A percentile compares a stretch with the other conserved stretches of the same genome.
Evolutionary conservation across 2,888 invertebrate species (phyloP).

Genomic region (Ormyrus pomaceus): DNA sequence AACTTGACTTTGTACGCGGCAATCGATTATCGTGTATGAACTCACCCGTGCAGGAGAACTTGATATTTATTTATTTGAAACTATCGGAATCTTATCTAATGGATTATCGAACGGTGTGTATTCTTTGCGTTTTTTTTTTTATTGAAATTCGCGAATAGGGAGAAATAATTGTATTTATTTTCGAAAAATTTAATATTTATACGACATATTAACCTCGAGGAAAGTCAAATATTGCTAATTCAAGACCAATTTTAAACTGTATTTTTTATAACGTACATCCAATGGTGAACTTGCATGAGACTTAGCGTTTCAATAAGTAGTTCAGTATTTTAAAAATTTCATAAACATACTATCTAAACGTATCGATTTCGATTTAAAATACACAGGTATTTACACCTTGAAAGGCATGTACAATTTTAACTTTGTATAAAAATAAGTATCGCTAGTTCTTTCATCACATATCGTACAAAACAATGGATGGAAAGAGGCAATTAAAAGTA

Average conservation of each 20-base stretch:
- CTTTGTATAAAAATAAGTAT: conserved; percentile 22
- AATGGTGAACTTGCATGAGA: background rate
- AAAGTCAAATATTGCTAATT: conserved; percentile 15
- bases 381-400: too few species aligned
- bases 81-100: background rate
- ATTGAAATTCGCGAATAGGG: background rate
- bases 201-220: too few species aligned
- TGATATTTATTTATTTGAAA: conserved; percentile 16
- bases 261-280: too few species aligned
- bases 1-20: background rate
- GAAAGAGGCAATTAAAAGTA: too few species aligned
- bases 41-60: background rate
- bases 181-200: background rate
- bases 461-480: background rate
- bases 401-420: background rate
- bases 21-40: background rate
- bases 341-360: too few species aligned
- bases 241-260: conserved; percentile 23
- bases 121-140: conserved; percentile 8
- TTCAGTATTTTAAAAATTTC: background rate
- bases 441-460: conserved; percentile 9
- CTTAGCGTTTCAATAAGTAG: background rate
- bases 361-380: too few species aligned
- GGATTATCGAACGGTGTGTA: background rate
- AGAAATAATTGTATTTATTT: conserved; percentile 3